Conservation (phyloP, 2,797 vertebrate species). For the Thripadectes ignobilis region DNA sequence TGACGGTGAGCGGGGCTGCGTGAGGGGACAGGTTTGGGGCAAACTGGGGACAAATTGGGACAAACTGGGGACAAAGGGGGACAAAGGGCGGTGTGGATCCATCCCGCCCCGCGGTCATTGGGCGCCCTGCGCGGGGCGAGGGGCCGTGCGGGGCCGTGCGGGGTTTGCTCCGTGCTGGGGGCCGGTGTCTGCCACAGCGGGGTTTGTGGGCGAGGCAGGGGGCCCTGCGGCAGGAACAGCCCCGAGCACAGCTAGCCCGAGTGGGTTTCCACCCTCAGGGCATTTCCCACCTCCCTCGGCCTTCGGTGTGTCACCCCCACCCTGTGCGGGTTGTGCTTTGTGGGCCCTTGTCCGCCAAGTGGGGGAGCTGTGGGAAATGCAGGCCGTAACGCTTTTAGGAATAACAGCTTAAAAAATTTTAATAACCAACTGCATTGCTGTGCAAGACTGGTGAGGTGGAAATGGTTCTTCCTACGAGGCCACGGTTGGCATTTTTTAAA, state of each 20-base stretch:
- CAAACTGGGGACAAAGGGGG: too few species aligned
- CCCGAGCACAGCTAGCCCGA: not conserved
- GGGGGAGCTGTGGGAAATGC: not conserved
- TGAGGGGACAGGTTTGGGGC: not conserved
- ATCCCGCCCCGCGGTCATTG: too few species aligned
- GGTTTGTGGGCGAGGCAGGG: not conserved
- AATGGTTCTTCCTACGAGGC: not conserved
- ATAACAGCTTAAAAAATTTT: not conserved
- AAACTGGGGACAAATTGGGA: too few species aligned
- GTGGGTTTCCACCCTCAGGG: not conserved
- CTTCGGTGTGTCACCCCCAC: too few species aligned
- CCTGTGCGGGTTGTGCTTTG: not conserved
- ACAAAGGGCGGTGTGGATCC: too few species aligned
- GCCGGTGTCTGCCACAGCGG: not conserved
- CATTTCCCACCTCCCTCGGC: not conserved
- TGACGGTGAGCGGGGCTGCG: fast-evolving
- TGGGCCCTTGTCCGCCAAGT: fast-evolving
- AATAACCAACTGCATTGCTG: not conserved
- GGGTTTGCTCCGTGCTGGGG: not conserved
- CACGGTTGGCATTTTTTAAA: not conserved
- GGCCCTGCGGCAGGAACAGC: not conserved
- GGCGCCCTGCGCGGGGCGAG: not conserved
- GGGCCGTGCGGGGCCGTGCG: too few species aligned
- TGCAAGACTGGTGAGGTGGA: not conserved
- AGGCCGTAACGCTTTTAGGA: not conserved